Evolutionary conservation across 2,888 invertebrate species (phyloP), one percentile per base, ranked within the genome.

Genomic region (Isoperla grammatica): DNA sequence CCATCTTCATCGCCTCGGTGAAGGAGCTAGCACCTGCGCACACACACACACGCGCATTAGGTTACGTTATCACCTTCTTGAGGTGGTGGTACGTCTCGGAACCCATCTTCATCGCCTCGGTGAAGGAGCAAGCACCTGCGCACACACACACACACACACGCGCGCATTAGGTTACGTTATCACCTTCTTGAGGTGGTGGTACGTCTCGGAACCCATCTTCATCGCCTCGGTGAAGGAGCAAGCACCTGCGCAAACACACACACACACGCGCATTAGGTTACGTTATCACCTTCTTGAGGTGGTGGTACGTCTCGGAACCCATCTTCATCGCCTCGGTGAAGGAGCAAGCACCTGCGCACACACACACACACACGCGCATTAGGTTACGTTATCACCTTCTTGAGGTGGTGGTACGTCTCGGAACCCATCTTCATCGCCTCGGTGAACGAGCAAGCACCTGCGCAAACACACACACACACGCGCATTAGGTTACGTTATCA

Each of bases 341-440:
- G 65, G 85, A 86, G 15, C 81, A 71, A 12, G 99, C 98, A 62
- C 98, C 96, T 72, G 73, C 70, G 48, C n/a, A n/a, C n/a, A n/a
- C n/a, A n/a, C n/a, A n/a, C n/a, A n/a, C n/a, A n/a, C n/a, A n/a
- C n/a, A n/a, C n/a, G n/a, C n/a, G n/a, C n/a, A n/a, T n/a, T n/a
- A n/a, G n/a, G n/a, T n/a, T n/a, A n/a, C n/a, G n/a, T n/a, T n/a
- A 99, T 98, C 65, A 96, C 95, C 68, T 78, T 77, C 75, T 96
- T 96, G 75, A 95, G 85, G 73, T 98, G 84, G 72, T 96, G 93
- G 75, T 98, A 99, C 2, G 92, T 88, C 78, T 99, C 99, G 37
- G 90, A 84, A 55, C 98, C 98, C 88, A 99, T 99, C 72, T 89
- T 91, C 97, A 99, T 97, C 22, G 98, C 98, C 74, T 99, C 96